Percentiles rank a stretch among this genome's conserved stretches.
Conservation (phyloP, 2,797 vertebrate species). For the Lophotriccus pileatus region DNA sequence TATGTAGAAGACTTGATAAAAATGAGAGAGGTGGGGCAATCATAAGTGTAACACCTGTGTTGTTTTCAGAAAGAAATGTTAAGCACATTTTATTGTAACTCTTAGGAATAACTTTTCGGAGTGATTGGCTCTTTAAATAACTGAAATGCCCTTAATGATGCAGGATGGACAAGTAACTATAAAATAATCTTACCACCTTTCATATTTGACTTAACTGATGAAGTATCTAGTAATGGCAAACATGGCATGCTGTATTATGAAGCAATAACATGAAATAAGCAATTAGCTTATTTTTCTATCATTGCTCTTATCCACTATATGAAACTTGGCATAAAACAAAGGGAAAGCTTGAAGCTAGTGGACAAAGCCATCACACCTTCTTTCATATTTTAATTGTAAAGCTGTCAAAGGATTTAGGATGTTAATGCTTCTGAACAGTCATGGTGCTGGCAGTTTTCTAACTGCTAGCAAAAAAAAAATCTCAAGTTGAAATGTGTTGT, state of each 20-base stretch:
- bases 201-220: neutral
- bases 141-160: neutral
- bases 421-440: neutral
- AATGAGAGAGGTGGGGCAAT: neutral
- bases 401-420: neutral
- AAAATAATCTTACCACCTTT: neutral
- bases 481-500: neutral
- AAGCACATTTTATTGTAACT: neutral
- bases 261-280: neutral
- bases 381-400: neutral
- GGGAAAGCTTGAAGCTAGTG: neutral
- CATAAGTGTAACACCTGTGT: neutral
- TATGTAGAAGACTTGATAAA: neutral
- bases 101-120: neutral
- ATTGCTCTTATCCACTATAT: neutral
- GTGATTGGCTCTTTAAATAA: neutral
- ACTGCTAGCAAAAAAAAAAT: neutral
- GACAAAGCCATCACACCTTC: neutral
- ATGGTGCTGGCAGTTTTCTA: neutral
- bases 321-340: neutral
- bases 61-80: neutral
- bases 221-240: neutral
- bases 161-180: neutral
- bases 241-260: neutral
- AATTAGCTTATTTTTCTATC: neutral